Base-by-base conservation (phyloP, 2,888 invertebrate species). In the Apoderus coryli region DNA sequence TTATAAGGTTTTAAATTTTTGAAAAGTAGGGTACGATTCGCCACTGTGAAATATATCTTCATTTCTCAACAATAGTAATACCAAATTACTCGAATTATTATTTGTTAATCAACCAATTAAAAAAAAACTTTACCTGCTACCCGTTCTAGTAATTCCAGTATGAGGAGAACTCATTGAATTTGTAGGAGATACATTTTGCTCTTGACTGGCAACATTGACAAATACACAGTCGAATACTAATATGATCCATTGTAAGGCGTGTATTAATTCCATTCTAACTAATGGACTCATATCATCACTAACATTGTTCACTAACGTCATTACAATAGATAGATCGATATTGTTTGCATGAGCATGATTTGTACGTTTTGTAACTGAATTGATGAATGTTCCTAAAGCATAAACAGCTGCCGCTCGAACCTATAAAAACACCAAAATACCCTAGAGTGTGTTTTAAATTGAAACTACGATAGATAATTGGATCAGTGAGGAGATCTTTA, bases 331-430 rank as follows among this genome's bases (percentile, higher is more conserved):
- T 51, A 92, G 88, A 63, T 93, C 90, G 35, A 93, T 84, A 52
- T 80, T 84, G 58, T 85, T 88, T 26, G 89, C 88, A n/a, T n/a
- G n/a, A 24, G 90, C 89, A 60, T 95, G 93, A 52, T 92, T 89
- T 28, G 81, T 79, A 44, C 90, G 73, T 52, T 81, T 76, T 14
- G 69, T 69, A 23, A 79, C 78, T 16, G 81, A 81, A 54, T 80
- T 84, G 46, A 93, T 76, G 60, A 90, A 92, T 12, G 92, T 84
- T 39, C 95, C 96, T 37, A 98, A 64, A 9, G 96, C 95, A 62
- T 79, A 93, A 4, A 93, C 90, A 25, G 86, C 81, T 2, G 93
- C 85, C 7, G 93, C 90, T 34, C 96, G 69, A 26, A 85, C 80
- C 79, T 79, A 42, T 13, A 32, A 25, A 24, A 25, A n/a, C n/a